Evolutionary conservation across 2,113 vertebrate species (phyloP).

Genomic region (Hemichromis elongatus): DNA sequence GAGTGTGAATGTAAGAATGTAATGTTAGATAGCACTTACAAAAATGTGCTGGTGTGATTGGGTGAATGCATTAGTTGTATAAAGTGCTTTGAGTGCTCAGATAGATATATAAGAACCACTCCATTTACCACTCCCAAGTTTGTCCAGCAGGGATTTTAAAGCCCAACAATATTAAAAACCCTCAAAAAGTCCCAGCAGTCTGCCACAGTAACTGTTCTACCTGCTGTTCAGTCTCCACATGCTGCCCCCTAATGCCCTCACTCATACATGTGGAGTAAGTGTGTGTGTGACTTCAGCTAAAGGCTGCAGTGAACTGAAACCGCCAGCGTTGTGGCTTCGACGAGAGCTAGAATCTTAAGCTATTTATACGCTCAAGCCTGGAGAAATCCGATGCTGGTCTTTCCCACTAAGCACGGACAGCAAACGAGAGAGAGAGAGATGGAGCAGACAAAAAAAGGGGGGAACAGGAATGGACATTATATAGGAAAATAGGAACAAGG

Average conservation of each 20-base stretch:
- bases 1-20: no score
- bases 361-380: slow-evolving; percentile 57
- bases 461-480: background rate
- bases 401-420: slow-evolving; percentile 47
- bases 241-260: background rate
- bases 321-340: slow-evolving; percentile 40
- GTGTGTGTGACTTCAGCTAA: slow-evolving; percentile 24
- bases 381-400: slow-evolving; percentile 60
- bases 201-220: slow-evolving; percentile 15
- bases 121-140: background rate
- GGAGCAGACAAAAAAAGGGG: background rate
- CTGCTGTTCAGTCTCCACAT: slow-evolving; percentile 16
- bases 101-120: no score
- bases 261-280: background rate
- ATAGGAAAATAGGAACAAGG: background rate
- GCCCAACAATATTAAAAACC: slow-evolving; percentile 36
- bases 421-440: slow-evolving; percentile 1
- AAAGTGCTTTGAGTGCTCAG: no score
- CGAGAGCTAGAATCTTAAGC: slow-evolving; percentile 45
- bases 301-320: slow-evolving; percentile 51
- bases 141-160: slow-evolving; percentile 18
- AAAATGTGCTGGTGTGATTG: no score
- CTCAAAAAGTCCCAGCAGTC: background rate
- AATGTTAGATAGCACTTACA: no score
- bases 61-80: no score